These are phyloP conservation scores for Tragelaphus imberbis DNA, from an alignment of 2,113 vertebrate genomes.

Conservation along the genomic window DNA sequence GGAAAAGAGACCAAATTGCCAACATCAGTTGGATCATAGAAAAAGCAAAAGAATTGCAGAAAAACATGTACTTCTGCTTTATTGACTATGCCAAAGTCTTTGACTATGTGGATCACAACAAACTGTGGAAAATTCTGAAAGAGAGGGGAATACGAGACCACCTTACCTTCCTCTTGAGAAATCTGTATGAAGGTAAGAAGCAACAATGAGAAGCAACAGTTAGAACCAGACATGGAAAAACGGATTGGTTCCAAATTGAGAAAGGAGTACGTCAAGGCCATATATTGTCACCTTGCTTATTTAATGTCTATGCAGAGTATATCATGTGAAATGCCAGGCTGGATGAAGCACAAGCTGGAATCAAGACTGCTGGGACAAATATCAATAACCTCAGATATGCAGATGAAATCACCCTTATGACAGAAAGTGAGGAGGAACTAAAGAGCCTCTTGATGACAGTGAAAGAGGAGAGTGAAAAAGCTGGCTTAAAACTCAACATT, in stretches of 20 bases:
- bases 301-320: not conserved
- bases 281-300: not conserved
- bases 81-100: not conserved
- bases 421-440: not conserved
- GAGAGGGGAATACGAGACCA: not conserved
- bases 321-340: not conserved
- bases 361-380: not conserved
- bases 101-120: not conserved
- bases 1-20: not conserved
- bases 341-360: not conserved
- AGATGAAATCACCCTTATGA: not conserved
- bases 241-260: not conserved
- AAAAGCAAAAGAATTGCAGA: not conserved
- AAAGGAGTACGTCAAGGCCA: not conserved
- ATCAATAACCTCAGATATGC: not conserved
- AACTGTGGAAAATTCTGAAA: not conserved
- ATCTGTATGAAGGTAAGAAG: not conserved
- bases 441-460: not conserved
- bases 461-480: not conserved
- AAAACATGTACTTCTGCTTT: not conserved
- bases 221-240: not conserved
- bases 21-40: not conserved
- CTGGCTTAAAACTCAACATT: not conserved
- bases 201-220: not conserved
- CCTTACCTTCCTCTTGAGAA: not conserved